Conservation (phyloP, 2,888 invertebrate species). For the Oxycera nigricornis region DNA sequence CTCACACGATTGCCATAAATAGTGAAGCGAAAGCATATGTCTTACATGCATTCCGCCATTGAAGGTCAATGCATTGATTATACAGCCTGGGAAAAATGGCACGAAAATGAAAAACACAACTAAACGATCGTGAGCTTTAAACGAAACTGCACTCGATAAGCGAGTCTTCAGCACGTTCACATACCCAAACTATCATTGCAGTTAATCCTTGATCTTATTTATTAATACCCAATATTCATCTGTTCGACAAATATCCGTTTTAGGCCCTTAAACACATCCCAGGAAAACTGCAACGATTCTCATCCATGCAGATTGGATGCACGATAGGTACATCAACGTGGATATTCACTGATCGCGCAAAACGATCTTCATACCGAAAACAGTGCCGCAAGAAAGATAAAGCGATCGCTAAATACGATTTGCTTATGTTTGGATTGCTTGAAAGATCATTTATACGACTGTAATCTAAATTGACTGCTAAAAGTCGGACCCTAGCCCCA, state of each 20-base stretch:
- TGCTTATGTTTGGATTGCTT: neutral
- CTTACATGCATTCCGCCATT: neutral
- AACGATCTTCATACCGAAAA: constrained; percentile 1
- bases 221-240: neutral
- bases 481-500: neutral
- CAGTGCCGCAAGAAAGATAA: constrained; percentile 1
- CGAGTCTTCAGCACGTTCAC: neutral
- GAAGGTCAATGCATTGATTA: constrained; percentile 32
- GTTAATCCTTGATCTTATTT: neutral
- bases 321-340: neutral
- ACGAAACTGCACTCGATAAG: neutral
- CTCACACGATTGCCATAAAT: neutral
- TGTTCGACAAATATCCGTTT: neutral
- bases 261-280: neutral
- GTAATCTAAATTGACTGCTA: constrained; percentile 18
- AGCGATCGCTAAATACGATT: neutral
- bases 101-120: neutral
- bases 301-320: neutral
- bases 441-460: constrained; percentile 3
- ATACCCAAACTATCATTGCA: neutral
- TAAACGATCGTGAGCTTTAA: constrained; percentile 2
- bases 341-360: neutral
- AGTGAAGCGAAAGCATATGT: neutral
- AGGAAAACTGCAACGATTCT: neutral
- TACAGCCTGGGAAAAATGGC: neutral